Evolutionary conservation across 2,797 vertebrate genomes (phyloP).

Genomic region (Xyrichtys novacula): DNA sequence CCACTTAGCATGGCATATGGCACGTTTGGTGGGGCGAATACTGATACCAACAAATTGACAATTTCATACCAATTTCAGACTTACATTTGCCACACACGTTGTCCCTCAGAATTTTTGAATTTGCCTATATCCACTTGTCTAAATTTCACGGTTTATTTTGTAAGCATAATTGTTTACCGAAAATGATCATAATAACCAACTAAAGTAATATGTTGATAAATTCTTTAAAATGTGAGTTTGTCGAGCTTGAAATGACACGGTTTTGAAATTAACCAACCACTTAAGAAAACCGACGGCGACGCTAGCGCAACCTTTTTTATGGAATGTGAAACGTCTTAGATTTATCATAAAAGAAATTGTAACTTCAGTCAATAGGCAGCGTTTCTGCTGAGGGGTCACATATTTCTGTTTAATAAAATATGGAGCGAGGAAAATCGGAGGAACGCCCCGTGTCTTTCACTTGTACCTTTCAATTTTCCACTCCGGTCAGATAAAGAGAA

Average conservation of each 20-base stretch:
- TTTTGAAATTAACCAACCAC: no score
- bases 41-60: conserved; percentile 86
- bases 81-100: conserved; percentile 80
- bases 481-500: conserved; percentile 74
- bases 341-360: not conserved
- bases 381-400: conserved; percentile 57
- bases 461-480: conserved; percentile 82
- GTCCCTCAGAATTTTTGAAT: conserved; percentile 8
- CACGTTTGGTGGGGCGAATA: conserved; percentile 61
- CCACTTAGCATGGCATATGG: conserved; percentile 79
- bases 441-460: conserved; percentile 81
- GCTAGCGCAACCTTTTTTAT: not conserved
- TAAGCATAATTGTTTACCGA: not conserved
- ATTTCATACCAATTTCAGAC: conserved; percentile 87
- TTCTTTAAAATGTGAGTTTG: no score
- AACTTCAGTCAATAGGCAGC: conserved; percentile 25
- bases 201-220: not conserved
- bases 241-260: no score
- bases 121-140: not conserved
- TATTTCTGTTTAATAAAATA: conserved; percentile 75
- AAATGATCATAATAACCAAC: not conserved
- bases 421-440: conserved; percentile 84
- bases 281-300: no score
- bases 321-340: not conserved
- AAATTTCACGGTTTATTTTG: not conserved